Conservation (phyloP, 1,140 invertebrate species). For the Penaeus indicus region DNA sequence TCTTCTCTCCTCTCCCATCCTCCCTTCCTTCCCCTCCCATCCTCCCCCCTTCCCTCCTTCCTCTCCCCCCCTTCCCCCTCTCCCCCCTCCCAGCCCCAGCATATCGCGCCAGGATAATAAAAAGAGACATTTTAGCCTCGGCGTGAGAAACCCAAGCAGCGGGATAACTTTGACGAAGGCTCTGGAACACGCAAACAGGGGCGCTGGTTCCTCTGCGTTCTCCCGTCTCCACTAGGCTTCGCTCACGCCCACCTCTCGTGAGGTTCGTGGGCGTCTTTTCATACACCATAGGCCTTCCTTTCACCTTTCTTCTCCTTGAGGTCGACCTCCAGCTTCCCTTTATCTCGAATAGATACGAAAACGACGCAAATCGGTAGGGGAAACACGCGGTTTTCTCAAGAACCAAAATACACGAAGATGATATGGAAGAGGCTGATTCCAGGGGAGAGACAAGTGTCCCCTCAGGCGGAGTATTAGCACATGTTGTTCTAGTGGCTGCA, state of each 20-base stretch:
- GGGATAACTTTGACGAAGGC: conserved; percentile 59
- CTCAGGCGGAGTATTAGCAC: conserved; percentile 59
- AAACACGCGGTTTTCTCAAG: background rate
- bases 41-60: background rate
- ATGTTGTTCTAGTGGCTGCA: conserved; percentile 62
- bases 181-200: conserved; percentile 47
- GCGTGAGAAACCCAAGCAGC: conserved; percentile 36
- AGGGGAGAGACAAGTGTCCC: conserved; percentile 13
- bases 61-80: background rate
- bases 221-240: too few species aligned
- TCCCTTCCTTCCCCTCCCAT: background rate
- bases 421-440: background rate
- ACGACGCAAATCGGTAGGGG: too few species aligned
- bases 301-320: background rate
- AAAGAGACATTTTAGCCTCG: conserved; percentile 54
- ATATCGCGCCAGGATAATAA: background rate
- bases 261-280: too few species aligned
- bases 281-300: background rate
- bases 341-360: too few species aligned
- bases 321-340: background rate
- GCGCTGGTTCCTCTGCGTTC: background rate
- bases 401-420: background rate
- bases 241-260: too few species aligned
- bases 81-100: background rate
- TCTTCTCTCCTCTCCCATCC: background rate